phyloP scores from a whole-genome alignment of 2,113 vertebrate species.

The Dasyurus viverrinus region DNA sequence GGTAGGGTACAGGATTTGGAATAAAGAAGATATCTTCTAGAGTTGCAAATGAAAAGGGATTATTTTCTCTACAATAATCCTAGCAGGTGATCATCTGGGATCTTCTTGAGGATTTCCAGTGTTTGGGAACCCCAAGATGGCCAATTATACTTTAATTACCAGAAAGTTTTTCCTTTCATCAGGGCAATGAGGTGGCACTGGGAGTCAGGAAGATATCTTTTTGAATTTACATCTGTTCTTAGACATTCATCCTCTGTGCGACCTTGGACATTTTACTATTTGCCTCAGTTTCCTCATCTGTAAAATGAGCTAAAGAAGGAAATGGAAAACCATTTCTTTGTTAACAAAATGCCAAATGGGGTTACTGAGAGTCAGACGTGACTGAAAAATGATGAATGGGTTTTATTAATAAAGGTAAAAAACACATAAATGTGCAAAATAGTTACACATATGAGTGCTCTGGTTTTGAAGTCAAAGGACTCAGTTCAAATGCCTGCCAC shows the following conservation, averaged over 20 bases:
- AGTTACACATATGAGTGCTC: not conserved
- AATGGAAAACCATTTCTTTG: not conserved
- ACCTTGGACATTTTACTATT: not conserved
- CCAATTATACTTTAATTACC: not conserved
- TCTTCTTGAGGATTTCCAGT: not conserved
- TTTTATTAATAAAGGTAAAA: not conserved
- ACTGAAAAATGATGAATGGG: not conserved
- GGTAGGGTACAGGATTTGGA: too few relatives aligned
- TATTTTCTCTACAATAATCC: not conserved
- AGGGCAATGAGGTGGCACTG: not conserved
- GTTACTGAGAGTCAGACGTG: not conserved
- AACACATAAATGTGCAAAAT: not conserved
- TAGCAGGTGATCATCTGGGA: not conserved
- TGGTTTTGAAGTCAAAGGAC: not conserved
- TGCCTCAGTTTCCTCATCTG: not conserved
- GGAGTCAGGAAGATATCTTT: not conserved
- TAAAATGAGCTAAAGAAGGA: not conserved
- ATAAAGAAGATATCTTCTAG: too few relatives aligned
- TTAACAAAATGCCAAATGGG: not conserved
- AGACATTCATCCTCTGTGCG: not conserved
- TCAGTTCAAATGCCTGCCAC: not conserved
- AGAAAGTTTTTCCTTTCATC: not conserved
- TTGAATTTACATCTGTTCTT: not conserved
- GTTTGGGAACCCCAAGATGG: not conserved
- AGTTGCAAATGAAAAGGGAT: not conserved